These are phyloP conservation scores for Larimichthys polyactis DNA, from an alignment of 2,113 vertebrate species.

Conservation along the genomic window DNA sequence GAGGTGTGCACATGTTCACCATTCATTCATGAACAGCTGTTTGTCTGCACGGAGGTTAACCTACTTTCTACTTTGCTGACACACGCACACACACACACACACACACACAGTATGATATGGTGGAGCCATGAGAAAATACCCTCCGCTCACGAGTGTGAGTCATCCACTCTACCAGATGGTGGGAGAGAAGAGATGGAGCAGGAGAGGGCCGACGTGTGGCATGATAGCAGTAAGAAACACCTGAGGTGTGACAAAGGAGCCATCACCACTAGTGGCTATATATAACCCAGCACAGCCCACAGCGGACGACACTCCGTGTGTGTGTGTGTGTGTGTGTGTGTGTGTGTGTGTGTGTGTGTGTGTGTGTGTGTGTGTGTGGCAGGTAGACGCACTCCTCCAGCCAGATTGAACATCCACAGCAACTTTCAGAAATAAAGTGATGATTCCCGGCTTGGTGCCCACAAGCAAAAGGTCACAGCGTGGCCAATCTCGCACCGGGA, in stretches of 20 bases:
- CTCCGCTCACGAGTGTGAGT: conserved; percentile 42
- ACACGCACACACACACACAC: neutral
- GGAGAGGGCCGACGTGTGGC: conserved; percentile 30
- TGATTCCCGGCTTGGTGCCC: conserved; percentile 4
- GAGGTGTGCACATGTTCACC: neutral
- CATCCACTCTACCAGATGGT: conserved; percentile 56
- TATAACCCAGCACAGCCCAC: conserved; percentile 24
- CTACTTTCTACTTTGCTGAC: conserved; percentile 1
- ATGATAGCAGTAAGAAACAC: conserved; percentile 51
- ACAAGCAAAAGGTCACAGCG: conserved; percentile 15
- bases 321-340: neutral
- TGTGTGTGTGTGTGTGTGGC: too few species aligned
- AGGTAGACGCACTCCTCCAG: neutral
- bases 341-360: too few species aligned
- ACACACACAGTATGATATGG: neutral
- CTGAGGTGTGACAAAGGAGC: conserved; percentile 52
- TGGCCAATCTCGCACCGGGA: neutral
- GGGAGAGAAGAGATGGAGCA: conserved; percentile 31
- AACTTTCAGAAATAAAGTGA: neutral
- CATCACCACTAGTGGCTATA: conserved; percentile 41
- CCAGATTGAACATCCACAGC: neutral
- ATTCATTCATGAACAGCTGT: conserved; percentile 14
- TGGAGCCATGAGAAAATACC: conserved; percentile 58
- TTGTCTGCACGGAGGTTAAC: neutral
- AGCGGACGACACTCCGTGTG: neutral